phyloP scores from a whole-genome alignment of 2,797 vertebrate species.

The Leptatherina wallacei region DNA sequence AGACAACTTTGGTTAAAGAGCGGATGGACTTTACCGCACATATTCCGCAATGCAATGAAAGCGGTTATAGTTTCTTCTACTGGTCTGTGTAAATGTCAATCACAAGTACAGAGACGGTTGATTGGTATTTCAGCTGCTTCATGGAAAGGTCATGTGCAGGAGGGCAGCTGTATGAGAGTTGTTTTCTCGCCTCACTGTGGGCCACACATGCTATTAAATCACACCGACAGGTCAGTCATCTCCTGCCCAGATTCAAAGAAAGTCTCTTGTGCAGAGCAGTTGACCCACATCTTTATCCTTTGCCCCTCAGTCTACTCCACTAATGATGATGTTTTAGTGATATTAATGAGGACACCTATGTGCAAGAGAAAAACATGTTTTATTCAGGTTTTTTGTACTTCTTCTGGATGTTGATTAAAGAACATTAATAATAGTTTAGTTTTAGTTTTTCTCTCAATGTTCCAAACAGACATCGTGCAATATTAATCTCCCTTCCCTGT shows the following conservation, averaged over 20 bases:
- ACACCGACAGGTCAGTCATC: slow-evolving; percentile 27
- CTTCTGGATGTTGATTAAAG: slow-evolving; percentile 16
- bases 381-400: neutral
- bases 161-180: slow-evolving; percentile 23
- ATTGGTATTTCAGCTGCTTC: slow-evolving; percentile 49
- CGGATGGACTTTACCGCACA: too few species aligned
- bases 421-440: slow-evolving; percentile 40
- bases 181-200: slow-evolving; percentile 29
- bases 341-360: slow-evolving; percentile 6
- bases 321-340: slow-evolving; percentile 18
- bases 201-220: slow-evolving; percentile 48
- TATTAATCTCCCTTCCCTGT: slow-evolving; percentile 36
- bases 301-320: slow-evolving; percentile 30
- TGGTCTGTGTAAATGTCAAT: too few species aligned
- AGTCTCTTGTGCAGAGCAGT: slow-evolving; percentile 43
- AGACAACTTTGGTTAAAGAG: too few species aligned
- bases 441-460: slow-evolving; percentile 22
- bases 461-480: slow-evolving; percentile 38
- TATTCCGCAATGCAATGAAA: too few species aligned
- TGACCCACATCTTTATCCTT: slow-evolving; percentile 50
- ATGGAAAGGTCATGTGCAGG: slow-evolving; percentile 43
- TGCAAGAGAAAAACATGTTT: neutral
- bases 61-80: too few species aligned
- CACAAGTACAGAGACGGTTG: slow-evolving; percentile 28
- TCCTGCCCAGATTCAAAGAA: slow-evolving; percentile 24